Evolutionary conservation across 2,888 invertebrate species (phyloP).

Genomic region (Biston stratarius): DNA sequence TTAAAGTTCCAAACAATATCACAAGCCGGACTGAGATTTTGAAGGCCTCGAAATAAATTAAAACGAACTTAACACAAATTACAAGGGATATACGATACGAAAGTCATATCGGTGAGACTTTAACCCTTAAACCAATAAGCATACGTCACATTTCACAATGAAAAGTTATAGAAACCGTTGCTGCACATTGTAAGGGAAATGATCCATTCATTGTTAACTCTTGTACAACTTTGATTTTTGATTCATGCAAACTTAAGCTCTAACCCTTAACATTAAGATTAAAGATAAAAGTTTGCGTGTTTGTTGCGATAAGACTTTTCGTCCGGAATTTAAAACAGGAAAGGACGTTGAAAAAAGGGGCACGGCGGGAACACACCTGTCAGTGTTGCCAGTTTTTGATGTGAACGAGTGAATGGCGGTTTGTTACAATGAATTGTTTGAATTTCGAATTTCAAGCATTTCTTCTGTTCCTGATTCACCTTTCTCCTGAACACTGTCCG

Average conservation of each 20-base stretch:
- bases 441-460: slow-evolving; percentile 51
- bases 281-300: slow-evolving; percentile 10
- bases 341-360: slow-evolving; percentile 86
- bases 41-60: slow-evolving; percentile 72
- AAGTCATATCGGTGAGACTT: slow-evolving; percentile 36
- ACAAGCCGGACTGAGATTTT: slow-evolving; percentile 60
- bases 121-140: slow-evolving; percentile 43
- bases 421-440: slow-evolving; percentile 69
- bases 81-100: slow-evolving; percentile 57
- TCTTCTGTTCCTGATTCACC: slow-evolving; percentile 34
- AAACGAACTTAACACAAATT: slow-evolving; percentile 71
- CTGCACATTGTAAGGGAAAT: slow-evolving; percentile 82
- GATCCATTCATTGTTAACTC: slow-evolving; percentile 82
- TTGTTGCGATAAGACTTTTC: slow-evolving; percentile 53
- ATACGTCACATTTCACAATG: slow-evolving; percentile 62
- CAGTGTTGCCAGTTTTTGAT: slow-evolving; percentile 85
- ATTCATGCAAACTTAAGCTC: slow-evolving; percentile 50
- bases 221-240: slow-evolving; percentile 60
- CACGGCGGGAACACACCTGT: slow-evolving; percentile 86
- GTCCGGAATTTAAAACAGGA: slow-evolving; percentile 60
- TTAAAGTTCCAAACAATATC: slow-evolving; percentile 56
- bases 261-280: slow-evolving; percentile 17
- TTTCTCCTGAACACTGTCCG: slow-evolving; percentile 31
- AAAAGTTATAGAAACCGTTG: slow-evolving; percentile 72
- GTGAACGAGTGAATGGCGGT: slow-evolving; percentile 80